phyloP scores from a whole-genome alignment of 2,888 invertebrate species.

The Aplocera efformata region DNA sequence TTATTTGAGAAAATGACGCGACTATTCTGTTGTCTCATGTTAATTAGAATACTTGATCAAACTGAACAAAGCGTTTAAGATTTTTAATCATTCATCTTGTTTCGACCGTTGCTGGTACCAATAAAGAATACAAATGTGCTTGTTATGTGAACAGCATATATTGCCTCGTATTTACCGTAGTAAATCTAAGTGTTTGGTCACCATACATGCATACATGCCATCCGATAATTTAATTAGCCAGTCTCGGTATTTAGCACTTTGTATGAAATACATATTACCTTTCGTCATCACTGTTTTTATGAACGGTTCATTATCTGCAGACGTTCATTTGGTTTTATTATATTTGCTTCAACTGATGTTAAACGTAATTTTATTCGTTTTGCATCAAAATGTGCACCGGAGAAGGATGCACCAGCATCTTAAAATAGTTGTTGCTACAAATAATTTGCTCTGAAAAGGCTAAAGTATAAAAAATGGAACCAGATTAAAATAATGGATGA shows the following conservation, averaged over 20 bases:
- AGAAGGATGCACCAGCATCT: no score
- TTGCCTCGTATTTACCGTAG: background rate
- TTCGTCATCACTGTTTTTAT: background rate
- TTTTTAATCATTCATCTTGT: constrained; percentile 4
- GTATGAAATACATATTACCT: no score
- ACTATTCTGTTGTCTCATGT: constrained; percentile 25
- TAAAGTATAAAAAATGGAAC: no score
- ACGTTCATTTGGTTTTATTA: constrained; percentile 5
- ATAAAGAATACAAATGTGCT: background rate
- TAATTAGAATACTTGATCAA: constrained; percentile 40
- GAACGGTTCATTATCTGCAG: constrained; percentile 3
- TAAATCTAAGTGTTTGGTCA: constrained; percentile 4
- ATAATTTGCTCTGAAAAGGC: no score
- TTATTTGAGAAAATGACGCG: constrained; percentile 31
- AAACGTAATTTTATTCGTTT: no score
- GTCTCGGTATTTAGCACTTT: constrained; percentile 7
- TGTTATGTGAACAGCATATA: constrained; percentile 1
- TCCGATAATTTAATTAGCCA: constrained; percentile 17
- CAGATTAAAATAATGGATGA: no score
- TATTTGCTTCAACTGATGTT: background rate
- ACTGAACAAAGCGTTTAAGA: constrained; percentile 10
- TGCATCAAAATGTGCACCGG: no score
- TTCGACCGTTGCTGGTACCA: background rate
- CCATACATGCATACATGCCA: constrained; percentile 15
- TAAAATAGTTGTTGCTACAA: no score